phyloP scores from a whole-genome alignment of 1,140 invertebrate genomes.

The Cataglyphis hispanica region DNA sequence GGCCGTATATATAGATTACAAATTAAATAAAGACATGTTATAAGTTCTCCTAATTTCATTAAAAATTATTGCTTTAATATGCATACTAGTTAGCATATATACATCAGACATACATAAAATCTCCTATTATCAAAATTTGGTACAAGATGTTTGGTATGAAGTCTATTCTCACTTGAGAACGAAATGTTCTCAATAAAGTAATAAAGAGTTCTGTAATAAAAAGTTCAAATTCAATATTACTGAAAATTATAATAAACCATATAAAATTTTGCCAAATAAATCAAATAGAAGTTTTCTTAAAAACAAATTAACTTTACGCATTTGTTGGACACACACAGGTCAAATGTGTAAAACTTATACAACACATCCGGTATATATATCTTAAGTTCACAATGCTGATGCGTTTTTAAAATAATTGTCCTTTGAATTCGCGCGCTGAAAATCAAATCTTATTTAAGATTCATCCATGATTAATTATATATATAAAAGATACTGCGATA shows the following conservation, averaged over 20 bases:
- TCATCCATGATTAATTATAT: neutral
- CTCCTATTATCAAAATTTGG: slow-evolving; percentile 55
- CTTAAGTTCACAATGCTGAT: slow-evolving; percentile 49
- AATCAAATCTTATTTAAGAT: neutral
- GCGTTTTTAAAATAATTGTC: slow-evolving; percentile 25
- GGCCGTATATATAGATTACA: slow-evolving; percentile 7
- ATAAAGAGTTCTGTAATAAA: no score
- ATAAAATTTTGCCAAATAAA: neutral
- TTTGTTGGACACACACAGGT: neutral
- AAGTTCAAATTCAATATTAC: slow-evolving; percentile 18
- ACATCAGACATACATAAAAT: slow-evolving; percentile 37
- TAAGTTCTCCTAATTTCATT: slow-evolving; percentile 40
- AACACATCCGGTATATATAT: neutral
- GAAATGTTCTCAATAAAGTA: no score
- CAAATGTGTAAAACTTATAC: neutral
- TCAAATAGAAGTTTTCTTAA: neutral
- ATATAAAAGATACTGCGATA: no score
- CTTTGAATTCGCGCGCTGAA: neutral
- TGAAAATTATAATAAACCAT: neutral
- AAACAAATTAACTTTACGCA: neutral
- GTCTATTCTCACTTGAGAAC: slow-evolving; percentile 14
- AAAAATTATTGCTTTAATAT: slow-evolving; percentile 66
- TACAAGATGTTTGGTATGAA: slow-evolving; percentile 35
- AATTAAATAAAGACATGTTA: slow-evolving; percentile 55
- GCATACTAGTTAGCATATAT: slow-evolving; percentile 49